These are phyloP conservation scores for Heliopora coerulea DNA, from an alignment of 92 coral and sea anemone species.

Conservation along the genomic window DNA sequence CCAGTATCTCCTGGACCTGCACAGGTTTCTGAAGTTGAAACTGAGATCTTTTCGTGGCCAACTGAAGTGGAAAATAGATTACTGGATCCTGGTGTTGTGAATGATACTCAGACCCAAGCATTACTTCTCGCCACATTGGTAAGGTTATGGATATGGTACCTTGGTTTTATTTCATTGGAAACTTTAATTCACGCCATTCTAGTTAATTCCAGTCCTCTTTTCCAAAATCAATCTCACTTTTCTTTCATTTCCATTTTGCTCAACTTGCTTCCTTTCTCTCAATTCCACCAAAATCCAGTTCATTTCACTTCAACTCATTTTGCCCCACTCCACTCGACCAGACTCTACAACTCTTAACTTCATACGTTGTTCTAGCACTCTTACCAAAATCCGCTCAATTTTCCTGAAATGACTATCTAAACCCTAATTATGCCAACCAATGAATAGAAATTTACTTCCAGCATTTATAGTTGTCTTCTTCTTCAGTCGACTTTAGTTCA, in stretches of 20 bases:
- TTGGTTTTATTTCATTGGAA: too few relatives aligned
- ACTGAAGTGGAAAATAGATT: slow-evolving; percentile 74
- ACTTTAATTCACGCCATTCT: too few relatives aligned
- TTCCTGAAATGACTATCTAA: too few relatives aligned
- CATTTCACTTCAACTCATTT: not conserved
- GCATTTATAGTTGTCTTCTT: not conserved
- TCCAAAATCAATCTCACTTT: too few relatives aligned
- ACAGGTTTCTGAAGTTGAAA: slow-evolving; percentile 56
- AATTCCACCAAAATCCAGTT: not conserved
- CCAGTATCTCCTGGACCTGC: slow-evolving; percentile 69
- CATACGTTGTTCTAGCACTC: too few relatives aligned
- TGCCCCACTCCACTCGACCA: too few relatives aligned
- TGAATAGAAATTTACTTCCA: too few relatives aligned
- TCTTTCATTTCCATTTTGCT: too few relatives aligned
- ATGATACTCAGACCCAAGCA: slow-evolving; percentile 88
- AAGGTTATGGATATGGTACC: slow-evolving; percentile 44
- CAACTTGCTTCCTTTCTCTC: not conserved
- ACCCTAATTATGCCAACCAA: too few relatives aligned
- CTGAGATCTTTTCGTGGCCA: slow-evolving; percentile 87
- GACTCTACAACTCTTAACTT: too few relatives aligned
- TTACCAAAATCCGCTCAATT: too few relatives aligned
- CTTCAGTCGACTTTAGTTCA: slow-evolving; percentile 75
- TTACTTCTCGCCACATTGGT: slow-evolving; percentile 87
- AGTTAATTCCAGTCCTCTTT: too few relatives aligned
- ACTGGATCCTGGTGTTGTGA: slow-evolving; percentile 90